Evolutionary conservation across 2,797 vertebrate genomes (phyloP).

Genomic region (Holocentrus rufus): DNA sequence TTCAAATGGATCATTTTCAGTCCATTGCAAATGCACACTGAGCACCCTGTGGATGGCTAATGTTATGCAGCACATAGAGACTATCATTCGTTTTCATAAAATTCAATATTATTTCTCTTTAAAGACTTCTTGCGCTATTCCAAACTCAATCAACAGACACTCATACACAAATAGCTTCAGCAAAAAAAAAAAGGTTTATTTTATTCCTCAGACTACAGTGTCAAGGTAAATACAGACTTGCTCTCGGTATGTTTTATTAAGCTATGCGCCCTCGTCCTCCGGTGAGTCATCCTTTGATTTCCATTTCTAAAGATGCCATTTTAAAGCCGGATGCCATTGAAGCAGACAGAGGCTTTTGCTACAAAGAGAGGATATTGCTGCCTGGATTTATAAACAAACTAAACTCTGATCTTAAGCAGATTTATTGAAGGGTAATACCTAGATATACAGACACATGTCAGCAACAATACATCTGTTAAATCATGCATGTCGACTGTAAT

Average conservation of each 20-base stretch:
- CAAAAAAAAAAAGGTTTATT: conserved; percentile 55
- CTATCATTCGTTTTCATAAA: conserved; percentile 22
- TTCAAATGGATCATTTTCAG: conserved; percentile 18
- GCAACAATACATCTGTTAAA: conserved; percentile 61
- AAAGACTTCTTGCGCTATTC: conserved; percentile 12
- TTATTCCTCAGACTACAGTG: conserved; percentile 59
- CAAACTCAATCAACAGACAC: conserved; percentile 53
- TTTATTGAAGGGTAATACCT: conserved; percentile 65
- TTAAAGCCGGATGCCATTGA: conserved; percentile 64
- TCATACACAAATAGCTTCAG: conserved; percentile 50
- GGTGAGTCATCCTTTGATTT: conserved; percentile 73
- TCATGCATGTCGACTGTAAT: conserved; percentile 33
- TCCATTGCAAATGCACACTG: conserved; percentile 5
- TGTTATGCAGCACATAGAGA: not conserved
- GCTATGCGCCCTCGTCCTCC: conserved; percentile 58
- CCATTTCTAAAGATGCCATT: conserved; percentile 75
- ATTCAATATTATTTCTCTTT: conserved; percentile 27
- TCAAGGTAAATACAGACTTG: conserved; percentile 71
- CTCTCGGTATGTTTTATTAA: conserved; percentile 60
- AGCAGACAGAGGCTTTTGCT: conserved; percentile 53
- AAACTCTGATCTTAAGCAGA: conserved; percentile 72
- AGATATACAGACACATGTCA: conserved; percentile 61
- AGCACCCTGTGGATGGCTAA: not conserved
- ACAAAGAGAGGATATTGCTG: conserved; percentile 50
- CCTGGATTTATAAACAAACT: conserved; percentile 73